Evolutionary conservation across 2,113 vertebrate genomes (phyloP).

Genomic region (Hystrix cristata): DNA sequence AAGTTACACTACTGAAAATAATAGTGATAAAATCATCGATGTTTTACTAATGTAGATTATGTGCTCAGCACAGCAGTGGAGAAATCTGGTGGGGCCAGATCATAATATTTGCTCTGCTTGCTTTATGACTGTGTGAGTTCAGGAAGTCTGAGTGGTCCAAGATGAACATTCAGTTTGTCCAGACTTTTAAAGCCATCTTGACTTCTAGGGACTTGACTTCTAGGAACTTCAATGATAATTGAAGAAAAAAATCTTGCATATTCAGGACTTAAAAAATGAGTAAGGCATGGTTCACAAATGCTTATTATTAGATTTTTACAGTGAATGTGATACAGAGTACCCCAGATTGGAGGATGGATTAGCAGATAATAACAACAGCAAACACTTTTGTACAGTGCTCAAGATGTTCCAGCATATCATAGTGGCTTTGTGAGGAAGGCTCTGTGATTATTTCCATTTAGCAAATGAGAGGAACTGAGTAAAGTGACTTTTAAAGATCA

Average conservation of each 20-base stretch:
- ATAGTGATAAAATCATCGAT: not conserved
- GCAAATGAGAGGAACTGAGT: not conserved
- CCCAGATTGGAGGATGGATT: not conserved
- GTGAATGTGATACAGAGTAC: not conserved
- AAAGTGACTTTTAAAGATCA: not conserved
- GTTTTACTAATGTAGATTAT: not conserved
- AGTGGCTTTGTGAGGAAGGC: not conserved
- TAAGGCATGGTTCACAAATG: not conserved
- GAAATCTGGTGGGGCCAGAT: not conserved
- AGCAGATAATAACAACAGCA: not conserved
- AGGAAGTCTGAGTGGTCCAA: not conserved
- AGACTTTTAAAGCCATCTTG: not conserved
- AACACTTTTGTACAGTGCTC: not conserved
- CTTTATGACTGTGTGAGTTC: constrained; percentile 14
- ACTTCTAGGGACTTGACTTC: not conserved
- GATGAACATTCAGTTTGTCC: not conserved
- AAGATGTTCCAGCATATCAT: too few species aligned
- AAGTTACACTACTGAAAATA: constrained; percentile 29
- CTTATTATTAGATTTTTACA: not conserved
- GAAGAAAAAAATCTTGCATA: not conserved
- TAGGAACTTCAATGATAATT: not conserved
- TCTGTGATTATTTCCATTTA: not conserved
- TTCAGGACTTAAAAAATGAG: not conserved
- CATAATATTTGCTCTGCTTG: constrained; percentile 3
- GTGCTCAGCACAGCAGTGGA: not conserved